A percentile compares a stretch with the other conserved stretches of the same genome.
Evolutionary conservation across 2,797 vertebrate genomes (phyloP).

Genomic region (Apogon hyalosoma): DNA sequence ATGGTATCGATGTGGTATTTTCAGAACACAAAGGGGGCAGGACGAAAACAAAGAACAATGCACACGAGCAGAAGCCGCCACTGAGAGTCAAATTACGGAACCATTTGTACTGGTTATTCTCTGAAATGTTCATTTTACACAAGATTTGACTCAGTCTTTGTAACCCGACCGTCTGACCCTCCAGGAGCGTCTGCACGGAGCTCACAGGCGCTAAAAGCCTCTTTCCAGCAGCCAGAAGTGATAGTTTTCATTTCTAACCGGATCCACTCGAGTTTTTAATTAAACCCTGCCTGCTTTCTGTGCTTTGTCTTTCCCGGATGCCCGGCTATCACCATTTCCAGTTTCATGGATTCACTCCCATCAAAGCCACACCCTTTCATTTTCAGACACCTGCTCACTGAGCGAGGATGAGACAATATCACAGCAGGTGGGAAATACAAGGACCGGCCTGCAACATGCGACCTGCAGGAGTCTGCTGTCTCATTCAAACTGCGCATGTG

Average conservation of each 20-base stretch:
- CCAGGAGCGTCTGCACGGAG: background rate
- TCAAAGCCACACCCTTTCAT: slow-evolving; percentile 36
- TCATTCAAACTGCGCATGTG: background rate
- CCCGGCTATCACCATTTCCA: slow-evolving; percentile 10
- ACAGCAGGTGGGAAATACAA: slow-evolving; percentile 13
- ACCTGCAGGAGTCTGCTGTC: slow-evolving; percentile 6
- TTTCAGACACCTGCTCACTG: slow-evolving; percentile 47
- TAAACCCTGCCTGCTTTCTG: background rate
- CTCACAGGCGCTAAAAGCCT: slow-evolving; percentile 3
- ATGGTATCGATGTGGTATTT: slow-evolving; percentile 41
- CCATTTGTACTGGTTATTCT: background rate
- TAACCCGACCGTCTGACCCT: background rate
- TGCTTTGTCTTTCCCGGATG: slow-evolving; percentile 16
- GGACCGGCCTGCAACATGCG: background rate
- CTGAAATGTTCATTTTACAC: background rate
- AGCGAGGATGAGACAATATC: slow-evolving; percentile 3
- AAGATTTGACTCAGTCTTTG: background rate
- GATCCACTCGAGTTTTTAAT: background rate
- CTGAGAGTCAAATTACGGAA: slow-evolving; percentile 19
- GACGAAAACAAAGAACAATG: slow-evolving; percentile 50
- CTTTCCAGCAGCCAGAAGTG: background rate
- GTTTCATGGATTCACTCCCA: slow-evolving; percentile 13
- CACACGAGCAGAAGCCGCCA: slow-evolving; percentile 19
- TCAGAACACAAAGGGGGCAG: slow-evolving; percentile 36
- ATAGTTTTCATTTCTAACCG: slow-evolving; percentile 9